These are phyloP conservation scores for Tokudaia muenninki DNA, from an alignment of 2,797 vertebrate species.

Conservation along the genomic window DNA sequence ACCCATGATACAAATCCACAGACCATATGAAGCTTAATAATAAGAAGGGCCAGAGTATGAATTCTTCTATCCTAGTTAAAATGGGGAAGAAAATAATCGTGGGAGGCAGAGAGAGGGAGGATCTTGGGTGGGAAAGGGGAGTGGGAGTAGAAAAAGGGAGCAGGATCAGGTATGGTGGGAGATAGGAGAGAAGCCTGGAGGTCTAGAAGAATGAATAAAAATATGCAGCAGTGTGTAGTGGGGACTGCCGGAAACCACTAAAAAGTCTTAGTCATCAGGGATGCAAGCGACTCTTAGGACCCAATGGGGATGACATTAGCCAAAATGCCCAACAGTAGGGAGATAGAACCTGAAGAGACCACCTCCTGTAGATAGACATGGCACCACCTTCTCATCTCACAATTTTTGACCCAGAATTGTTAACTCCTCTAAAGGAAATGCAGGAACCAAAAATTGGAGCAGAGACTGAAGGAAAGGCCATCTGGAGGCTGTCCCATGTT, in stretches of 20 bases:
- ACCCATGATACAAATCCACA: neutral
- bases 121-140: neutral
- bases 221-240: neutral
- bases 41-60: neutral
- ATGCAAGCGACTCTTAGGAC: neutral
- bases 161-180: neutral
- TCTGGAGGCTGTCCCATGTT: neutral
- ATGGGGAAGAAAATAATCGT: neutral
- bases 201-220: too few relatives aligned
- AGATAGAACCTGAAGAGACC: neutral
- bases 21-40: neutral
- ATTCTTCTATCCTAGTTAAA: neutral
- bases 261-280: neutral
- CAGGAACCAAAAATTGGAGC: neutral
- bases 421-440: neutral
- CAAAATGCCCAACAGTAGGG: neutral
- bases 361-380: neutral
- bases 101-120: neutral
- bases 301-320: neutral
- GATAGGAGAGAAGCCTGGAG: neutral
- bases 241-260: neutral
- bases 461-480: neutral
- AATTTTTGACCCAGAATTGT: neutral
- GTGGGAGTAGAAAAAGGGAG: neutral
- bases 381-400: neutral